A percentile compares a stretch with the other conserved stretches of the same genome.
phyloP scores from a whole-genome alignment of 92 coral and sea anemone genomes.

The Paramuricea clavata region DNA sequence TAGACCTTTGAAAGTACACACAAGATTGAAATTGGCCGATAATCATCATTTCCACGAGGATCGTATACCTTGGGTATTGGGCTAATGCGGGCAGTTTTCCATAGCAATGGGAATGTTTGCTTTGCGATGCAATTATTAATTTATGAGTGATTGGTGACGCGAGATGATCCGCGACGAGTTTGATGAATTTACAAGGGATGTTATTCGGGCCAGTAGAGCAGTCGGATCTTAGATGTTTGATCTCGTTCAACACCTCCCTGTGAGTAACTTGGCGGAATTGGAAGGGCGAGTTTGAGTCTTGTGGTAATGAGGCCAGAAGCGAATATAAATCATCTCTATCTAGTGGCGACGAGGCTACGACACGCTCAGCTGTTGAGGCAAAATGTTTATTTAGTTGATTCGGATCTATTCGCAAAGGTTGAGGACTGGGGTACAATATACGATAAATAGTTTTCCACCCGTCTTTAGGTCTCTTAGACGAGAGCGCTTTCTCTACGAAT shows the following conservation, averaged over 20 bases:
- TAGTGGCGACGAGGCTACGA: background rate
- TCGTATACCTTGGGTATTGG: conserved; percentile 34
- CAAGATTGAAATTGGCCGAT: conserved; percentile 38
- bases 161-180: conserved; percentile 23
- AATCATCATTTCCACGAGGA: conserved; percentile 13
- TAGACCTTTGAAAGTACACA: conserved; percentile 26
- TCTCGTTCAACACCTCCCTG: conserved; percentile 41
- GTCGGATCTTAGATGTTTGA: conserved; percentile 53
- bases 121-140: conserved; percentile 11
- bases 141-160: conserved; percentile 14
- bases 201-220: conserved; percentile 64
- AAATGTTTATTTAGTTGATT: conserved; percentile 16
- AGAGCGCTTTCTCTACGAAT: conserved; percentile 5
- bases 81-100: conserved; percentile 35
- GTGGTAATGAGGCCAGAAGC: conserved; percentile 9
- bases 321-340: background rate
- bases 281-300: conserved; percentile 15
- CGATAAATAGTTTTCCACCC: conserved; percentile 21
- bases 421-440: conserved; percentile 16
- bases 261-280: conserved; percentile 41
- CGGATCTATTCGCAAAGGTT: background rate
- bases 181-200: conserved; percentile 8
- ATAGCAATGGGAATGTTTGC: background rate
- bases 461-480: conserved; percentile 27
- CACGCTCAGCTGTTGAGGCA: conserved; percentile 45